phyloP scores from a whole-genome alignment of 2,113 vertebrate species.

The Heterocephalus glaber region DNA sequence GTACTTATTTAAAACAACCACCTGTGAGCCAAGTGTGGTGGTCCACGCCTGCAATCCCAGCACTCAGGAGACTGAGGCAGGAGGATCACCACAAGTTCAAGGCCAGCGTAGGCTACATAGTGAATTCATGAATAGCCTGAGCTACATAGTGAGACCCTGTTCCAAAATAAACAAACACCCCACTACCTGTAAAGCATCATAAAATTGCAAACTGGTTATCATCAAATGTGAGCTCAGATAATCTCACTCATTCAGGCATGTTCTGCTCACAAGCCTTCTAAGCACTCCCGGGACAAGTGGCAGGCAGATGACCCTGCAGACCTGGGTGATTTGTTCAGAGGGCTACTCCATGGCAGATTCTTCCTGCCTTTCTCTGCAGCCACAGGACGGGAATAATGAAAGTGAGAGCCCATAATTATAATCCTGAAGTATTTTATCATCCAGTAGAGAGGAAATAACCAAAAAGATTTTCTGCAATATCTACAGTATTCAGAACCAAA shows the following conservation, averaged over 20 bases:
- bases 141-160: neutral
- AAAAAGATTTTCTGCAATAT: neutral
- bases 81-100: neutral
- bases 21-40: neutral
- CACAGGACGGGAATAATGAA: neutral
- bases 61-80: neutral
- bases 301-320: neutral
- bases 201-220: neutral
- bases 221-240: neutral
- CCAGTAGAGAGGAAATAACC: neutral
- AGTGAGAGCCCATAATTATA: neutral
- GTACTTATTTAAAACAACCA: neutral
- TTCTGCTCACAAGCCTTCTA: neutral
- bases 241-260: neutral
- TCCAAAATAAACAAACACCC: neutral
- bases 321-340: neutral
- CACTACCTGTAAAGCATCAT: neutral
- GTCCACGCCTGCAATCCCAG: neutral
- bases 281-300: accelerated
- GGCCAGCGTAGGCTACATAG: neutral
- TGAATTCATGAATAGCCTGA: neutral
- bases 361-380: neutral
- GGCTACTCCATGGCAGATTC: too few species aligned
- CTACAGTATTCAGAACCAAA: neutral
- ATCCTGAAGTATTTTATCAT: neutral